Evolutionary conservation across 2,888 invertebrate genomes (phyloP).

Genomic region (Drosophila meridiana): DNA sequence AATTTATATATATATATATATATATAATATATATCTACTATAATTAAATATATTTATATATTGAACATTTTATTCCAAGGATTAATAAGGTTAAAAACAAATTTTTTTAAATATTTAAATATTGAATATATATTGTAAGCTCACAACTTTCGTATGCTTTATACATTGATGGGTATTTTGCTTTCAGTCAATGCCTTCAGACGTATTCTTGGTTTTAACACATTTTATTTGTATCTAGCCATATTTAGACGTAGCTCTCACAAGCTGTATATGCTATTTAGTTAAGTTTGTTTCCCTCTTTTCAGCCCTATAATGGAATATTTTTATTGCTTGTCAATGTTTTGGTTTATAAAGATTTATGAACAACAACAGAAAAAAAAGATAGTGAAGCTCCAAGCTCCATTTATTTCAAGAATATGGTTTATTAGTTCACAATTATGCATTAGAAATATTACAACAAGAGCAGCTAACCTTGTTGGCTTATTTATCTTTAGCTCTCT

Average conservation of each 20-base stretch:
- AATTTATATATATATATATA: too few species aligned
- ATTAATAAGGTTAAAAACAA: too few species aligned
- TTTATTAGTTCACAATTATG: conserved; percentile 13
- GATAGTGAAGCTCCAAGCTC: conserved; percentile 4
- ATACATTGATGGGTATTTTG: neutral
- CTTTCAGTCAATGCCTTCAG: neutral
- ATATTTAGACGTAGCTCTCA: conserved; percentile 35
- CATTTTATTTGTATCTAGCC: conserved; percentile 56
- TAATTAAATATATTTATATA: too few species aligned
- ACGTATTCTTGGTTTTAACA: conserved; percentile 35
- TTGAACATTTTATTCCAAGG: too few species aligned
- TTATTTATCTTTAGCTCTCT: conserved; percentile 31
- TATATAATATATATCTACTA: too few species aligned
- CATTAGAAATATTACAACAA: conserved; percentile 8
- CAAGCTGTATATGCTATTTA: conserved; percentile 61
- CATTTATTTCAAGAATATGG: conserved; percentile 16
- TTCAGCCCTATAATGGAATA: conserved; percentile 47
- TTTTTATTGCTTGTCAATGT: conserved; percentile 48
- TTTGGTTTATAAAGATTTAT: conserved; percentile 16
- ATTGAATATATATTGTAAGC: too few species aligned
- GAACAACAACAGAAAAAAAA: neutral
- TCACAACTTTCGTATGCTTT: neutral
- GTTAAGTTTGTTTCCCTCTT: conserved; percentile 47
- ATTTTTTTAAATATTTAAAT: too few species aligned
- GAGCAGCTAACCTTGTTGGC: conserved; percentile 36